A percentile compares a stretch with the other conserved stretches of the same genome.
Conservation (phyloP, 2,797 vertebrate species). For the Salmo trutta region DNA sequence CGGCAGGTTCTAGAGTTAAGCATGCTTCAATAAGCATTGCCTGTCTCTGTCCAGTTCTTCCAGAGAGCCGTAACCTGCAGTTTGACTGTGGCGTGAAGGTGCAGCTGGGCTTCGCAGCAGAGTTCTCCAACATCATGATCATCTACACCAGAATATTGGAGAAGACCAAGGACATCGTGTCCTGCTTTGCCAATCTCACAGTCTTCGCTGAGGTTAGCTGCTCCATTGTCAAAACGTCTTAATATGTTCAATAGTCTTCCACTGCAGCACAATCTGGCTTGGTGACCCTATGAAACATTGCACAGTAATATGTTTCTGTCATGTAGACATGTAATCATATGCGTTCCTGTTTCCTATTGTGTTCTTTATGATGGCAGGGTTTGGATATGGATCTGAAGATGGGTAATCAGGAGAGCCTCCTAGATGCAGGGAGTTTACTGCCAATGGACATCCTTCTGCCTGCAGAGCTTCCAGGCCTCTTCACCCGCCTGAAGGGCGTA, state of each 20-base stretch:
- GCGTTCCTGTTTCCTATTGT: not conserved
- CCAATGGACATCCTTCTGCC: conserved; percentile 58
- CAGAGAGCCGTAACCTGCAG: conserved; percentile 69
- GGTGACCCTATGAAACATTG: not conserved
- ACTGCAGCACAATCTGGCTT: not conserved
- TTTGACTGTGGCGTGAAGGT: conserved; percentile 83
- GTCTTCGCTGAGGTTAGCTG: conserved; percentile 78
- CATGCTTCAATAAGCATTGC: conserved; percentile 52
- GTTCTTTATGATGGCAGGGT: conserved; percentile 63
- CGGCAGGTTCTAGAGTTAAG: conserved; percentile 86
- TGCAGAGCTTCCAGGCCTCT: conserved; percentile 68
- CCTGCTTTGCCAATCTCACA: conserved; percentile 78
- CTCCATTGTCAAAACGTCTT: not conserved
- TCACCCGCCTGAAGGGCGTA: conserved; percentile 77
- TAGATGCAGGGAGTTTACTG: conserved; percentile 74
- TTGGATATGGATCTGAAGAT: conserved; percentile 80
- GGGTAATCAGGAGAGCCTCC: conserved; percentile 77
- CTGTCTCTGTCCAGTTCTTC: conserved; percentile 69
- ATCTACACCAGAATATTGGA: conserved; percentile 83
- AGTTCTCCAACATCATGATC: conserved; percentile 90
- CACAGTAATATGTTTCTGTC: not conserved
- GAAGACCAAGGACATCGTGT: conserved; percentile 68
- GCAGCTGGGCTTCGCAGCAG: conserved; percentile 85
- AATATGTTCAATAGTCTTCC: not conserved
- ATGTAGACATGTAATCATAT: not conserved